Evolutionary conservation across 2,797 vertebrate genomes (phyloP).

Genomic region (Hylomyscus alleni): DNA sequence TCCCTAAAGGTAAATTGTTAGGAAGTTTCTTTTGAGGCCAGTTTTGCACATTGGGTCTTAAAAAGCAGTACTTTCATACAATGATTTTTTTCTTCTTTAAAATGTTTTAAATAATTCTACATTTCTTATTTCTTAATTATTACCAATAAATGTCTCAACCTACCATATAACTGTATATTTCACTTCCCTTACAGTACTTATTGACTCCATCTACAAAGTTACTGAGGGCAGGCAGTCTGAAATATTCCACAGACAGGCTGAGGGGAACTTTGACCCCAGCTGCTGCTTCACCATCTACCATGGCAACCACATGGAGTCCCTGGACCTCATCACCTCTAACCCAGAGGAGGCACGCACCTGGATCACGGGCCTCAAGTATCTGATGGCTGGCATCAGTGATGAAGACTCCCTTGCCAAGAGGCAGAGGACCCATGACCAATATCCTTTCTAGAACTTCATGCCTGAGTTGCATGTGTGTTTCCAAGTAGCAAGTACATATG

Average conservation of each 20-base stretch:
- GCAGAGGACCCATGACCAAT: slow-evolving; percentile 97
- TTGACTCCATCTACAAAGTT: slow-evolving; percentile 99
- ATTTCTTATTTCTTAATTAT: not conserved
- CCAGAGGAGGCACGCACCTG: slow-evolving; percentile 98
- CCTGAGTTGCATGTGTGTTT: not conserved
- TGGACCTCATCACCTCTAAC: slow-evolving; percentile 97
- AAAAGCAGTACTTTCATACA: not conserved
- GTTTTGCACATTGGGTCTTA: not conserved
- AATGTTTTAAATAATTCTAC: slow-evolving; percentile 3
- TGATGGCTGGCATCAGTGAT: slow-evolving; percentile 99
- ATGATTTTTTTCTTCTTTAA: not conserved
- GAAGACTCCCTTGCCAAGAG: slow-evolving; percentile 97
- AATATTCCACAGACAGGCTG: slow-evolving; percentile 96
- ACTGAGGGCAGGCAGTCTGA: slow-evolving; percentile 96
- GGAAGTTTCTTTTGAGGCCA: not conserved
- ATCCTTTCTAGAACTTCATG: slow-evolving; percentile 90
- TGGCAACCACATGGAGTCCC: slow-evolving; percentile 97
- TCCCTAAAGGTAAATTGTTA: not conserved
- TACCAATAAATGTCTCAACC: not conserved
- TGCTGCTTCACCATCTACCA: slow-evolving; percentile 99
- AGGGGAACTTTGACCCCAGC: slow-evolving; percentile 95
- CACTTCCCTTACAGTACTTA: slow-evolving; percentile 92
- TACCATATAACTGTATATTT: not conserved
- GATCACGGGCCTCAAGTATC: slow-evolving; percentile 97
- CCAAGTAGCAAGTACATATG: rapidly evolving